Conservation (phyloP, 2,888 invertebrate genomes). For the Ennomos quercinarius region DNA sequence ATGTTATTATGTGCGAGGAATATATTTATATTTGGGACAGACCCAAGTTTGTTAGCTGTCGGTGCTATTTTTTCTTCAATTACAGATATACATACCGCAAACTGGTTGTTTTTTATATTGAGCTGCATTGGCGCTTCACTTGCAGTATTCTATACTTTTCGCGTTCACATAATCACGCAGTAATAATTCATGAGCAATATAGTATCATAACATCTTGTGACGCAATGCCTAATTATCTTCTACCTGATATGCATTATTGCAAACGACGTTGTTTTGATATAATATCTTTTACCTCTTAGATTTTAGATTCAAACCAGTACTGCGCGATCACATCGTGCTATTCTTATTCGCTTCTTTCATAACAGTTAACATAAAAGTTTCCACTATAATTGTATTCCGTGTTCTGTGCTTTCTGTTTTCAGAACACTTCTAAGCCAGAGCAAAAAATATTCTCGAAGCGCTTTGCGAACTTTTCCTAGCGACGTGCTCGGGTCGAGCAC, state of each 20-base stretch:
- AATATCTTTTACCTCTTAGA: too few relatives aligned
- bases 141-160: too few relatives aligned
- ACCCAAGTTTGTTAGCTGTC: slow-evolving; percentile 9
- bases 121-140: too few relatives aligned
- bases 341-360: slow-evolving; percentile 25
- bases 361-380: slow-evolving; percentile 28
- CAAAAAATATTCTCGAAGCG: slow-evolving; percentile 30
- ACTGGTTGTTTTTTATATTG: too few relatives aligned
- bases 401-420: slow-evolving; percentile 17
- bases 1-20: slow-evolving; percentile 18
- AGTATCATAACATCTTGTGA: too few relatives aligned
- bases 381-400: slow-evolving; percentile 29
- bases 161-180: too few relatives aligned
- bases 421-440: slow-evolving; percentile 13
- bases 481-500: slow-evolving; percentile 13
- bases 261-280: too few relatives aligned
- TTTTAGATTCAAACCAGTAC: slow-evolving; percentile 25
- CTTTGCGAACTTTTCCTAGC: slow-evolving; percentile 19
- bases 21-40: slow-evolving; percentile 17
- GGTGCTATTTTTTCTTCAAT: too few relatives aligned
- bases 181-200: too few relatives aligned
- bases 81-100: too few relatives aligned
- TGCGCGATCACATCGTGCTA: slow-evolving; percentile 15
- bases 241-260: too few relatives aligned
- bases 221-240: too few relatives aligned